Evolutionary conservation across 1,140 invertebrate genomes (phyloP), one percentile per base, ranked within the genome.

Genomic region (Drosophila orena): DNA sequence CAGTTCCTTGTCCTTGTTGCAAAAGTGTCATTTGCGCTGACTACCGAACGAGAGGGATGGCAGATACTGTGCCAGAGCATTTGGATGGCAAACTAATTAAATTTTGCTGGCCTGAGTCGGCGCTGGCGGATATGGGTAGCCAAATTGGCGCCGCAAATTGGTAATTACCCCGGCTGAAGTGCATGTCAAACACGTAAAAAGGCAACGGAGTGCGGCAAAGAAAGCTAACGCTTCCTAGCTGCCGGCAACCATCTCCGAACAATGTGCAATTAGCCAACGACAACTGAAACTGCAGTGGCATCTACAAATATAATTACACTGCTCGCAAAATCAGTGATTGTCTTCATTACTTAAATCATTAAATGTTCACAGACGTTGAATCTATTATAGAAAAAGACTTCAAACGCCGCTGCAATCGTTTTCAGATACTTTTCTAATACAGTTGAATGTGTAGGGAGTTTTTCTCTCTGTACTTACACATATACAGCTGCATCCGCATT

Each of bases 181-280:
- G 84, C 77, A 90, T 72, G 77, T 89, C 84, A 89, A 90, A 89
- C 84, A 89, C 79, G 80, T 90, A 84, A 84, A 88, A 89, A 81
- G 88, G 72, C 58, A 52, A 54, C 35, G 30, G 64, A 62, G 42
- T 20, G 22, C 70, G 55, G 47, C 53, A 49, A 76, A 66, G 53
- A 76, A 60, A 55, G 53, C 30, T 42, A 15, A 42, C 47, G 43
- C 27, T 38, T 54, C 42, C 54, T 22, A 56, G 60, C 50, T 65
- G 50, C 68, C 62, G 27, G 57, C 57, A 10, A 20, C 46, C 38
- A 37, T 68, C 64, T 68, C 64, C 15, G 64, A 38, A 81, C 81
- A 86, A 71, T 86, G 74, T 86, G 84, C 84, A 89, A 89, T 89
- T 89, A 89, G 84, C 85, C 75, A 75, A 58, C 74, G 55, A 71